A percentile compares a stretch with the other conserved stretches of the same genome.
Evolutionary conservation across 2,888 invertebrate species (phyloP).

Genomic region (Caenorhabditis japonica): DNA sequence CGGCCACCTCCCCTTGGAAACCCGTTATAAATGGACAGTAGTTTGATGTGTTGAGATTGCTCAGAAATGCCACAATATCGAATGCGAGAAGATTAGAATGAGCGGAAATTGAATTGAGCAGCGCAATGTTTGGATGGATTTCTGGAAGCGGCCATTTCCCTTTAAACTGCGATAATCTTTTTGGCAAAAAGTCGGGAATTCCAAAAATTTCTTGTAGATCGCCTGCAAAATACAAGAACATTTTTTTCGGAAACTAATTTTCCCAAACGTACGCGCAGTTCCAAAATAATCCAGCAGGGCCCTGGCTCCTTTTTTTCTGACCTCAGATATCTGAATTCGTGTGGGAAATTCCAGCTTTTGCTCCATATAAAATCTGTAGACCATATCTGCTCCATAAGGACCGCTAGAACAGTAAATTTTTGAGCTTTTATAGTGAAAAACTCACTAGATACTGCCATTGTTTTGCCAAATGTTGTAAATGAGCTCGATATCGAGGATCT

Average conservation of each 20-base stretch:
- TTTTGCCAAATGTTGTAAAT: constrained; percentile 26
- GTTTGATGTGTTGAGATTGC: constrained; percentile 9
- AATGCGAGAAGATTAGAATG: constrained; percentile 6
- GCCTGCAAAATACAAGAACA: constrained; percentile 7
- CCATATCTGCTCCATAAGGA: constrained; percentile 13
- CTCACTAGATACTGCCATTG: constrained; percentile 40
- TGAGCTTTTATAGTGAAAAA: background rate
- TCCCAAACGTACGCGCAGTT: constrained; percentile 20
- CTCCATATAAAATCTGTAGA: constrained; percentile 7
- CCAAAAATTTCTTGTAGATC: constrained; percentile 38
- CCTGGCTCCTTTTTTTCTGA: background rate
- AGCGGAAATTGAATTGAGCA: constrained; percentile 1
- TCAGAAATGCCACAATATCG: constrained; percentile 19
- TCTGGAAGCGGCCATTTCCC: constrained; percentile 35
- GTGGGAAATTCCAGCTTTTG: constrained; percentile 25
- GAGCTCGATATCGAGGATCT: constrained; percentile 17
- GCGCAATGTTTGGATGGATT: constrained; percentile 19
- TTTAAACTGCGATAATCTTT: constrained; percentile 27
- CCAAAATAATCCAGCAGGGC: constrained; percentile 23
- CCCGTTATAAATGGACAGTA: constrained; percentile 38
- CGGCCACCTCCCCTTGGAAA: constrained; percentile 6
- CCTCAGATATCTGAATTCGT: constrained; percentile 20
- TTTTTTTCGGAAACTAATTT: background rate
- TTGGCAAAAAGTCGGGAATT: constrained; percentile 22
- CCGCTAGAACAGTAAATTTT: constrained; percentile 8